Conservation (phyloP, 2,797 vertebrate species). For the Crocodylus rhombifer region DNA sequence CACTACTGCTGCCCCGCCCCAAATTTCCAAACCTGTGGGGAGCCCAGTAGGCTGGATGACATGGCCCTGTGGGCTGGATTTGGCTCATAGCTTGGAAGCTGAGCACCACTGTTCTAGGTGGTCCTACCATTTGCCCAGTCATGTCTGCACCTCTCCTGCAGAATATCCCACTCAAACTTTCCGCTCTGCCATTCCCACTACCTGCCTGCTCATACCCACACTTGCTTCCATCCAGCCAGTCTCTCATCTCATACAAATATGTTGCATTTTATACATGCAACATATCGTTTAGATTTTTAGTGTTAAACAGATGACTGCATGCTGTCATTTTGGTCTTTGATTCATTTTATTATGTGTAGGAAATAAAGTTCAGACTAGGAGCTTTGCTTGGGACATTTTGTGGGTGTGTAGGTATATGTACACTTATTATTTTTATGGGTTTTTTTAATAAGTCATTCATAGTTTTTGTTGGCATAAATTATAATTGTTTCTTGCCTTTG, state of each 20-base stretch:
- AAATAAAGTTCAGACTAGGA: rapidly evolving
- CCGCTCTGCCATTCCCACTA: neutral
- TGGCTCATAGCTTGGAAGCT: too few species aligned
- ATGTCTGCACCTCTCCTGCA: neutral
- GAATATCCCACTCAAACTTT: neutral
- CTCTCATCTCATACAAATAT: rapidly evolving
- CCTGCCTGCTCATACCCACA: rapidly evolving
- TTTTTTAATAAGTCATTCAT: neutral
- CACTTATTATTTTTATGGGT: neutral
- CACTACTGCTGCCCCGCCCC: neutral
- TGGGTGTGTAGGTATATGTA: rapidly evolving
- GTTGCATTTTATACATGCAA: rapidly evolving
- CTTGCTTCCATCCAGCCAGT: neutral
- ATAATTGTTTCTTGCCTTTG: neutral
- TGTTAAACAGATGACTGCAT: neutral
- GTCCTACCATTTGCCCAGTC: neutral
- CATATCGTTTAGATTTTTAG: neutral
- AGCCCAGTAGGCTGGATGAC: too few species aligned
- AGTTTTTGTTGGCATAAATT: neutral
- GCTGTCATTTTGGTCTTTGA: rapidly evolving
- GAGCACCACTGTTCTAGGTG: neutral
- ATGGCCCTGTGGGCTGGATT: too few species aligned
- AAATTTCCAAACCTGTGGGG: too few species aligned
- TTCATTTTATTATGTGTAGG: rapidly evolving
- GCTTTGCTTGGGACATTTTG: neutral